Evolutionary conservation across 1,140 invertebrate species (phyloP).

Genomic region (Neuroterus valhalla): DNA sequence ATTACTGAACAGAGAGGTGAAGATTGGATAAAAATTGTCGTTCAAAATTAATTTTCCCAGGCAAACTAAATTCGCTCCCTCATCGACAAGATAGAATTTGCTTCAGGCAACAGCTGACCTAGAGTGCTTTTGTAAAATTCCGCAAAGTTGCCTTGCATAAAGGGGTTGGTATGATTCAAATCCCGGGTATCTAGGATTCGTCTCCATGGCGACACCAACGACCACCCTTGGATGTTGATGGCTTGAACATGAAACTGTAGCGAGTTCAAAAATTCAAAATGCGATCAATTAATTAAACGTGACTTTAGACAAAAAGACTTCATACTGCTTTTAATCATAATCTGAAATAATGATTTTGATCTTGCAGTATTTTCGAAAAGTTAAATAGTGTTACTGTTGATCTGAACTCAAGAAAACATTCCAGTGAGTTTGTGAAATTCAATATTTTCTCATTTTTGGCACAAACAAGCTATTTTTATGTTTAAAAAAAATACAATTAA

Average conservation of each 20-base stretch:
- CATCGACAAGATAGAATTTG: background rate
- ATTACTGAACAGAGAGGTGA: too few species aligned
- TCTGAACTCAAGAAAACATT: background rate
- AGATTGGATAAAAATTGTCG: too few species aligned
- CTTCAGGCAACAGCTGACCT: background rate
- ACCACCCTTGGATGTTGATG: conserved; percentile 25
- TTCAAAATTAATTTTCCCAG: too few species aligned
- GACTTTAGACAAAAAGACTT: too few species aligned
- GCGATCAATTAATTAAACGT: too few species aligned
- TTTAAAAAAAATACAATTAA: too few species aligned
- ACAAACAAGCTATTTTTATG: too few species aligned
- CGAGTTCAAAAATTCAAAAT: conserved; percentile 19
- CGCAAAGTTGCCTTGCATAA: conserved; percentile 29
- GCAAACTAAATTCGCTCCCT: background rate
- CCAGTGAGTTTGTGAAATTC: too few species aligned
- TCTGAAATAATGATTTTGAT: too few species aligned
- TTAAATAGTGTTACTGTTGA: background rate
- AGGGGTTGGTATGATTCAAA: conserved; percentile 29
- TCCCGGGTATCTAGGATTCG: conserved; percentile 62
- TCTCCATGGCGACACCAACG: conserved; percentile 54
- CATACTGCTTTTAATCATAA: too few species aligned
- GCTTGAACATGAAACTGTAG: conserved; percentile 29
- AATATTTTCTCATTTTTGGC: too few species aligned
- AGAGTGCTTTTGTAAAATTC: conserved; percentile 26
- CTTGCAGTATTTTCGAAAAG: too few species aligned